Conservation (phyloP, 2,888 invertebrate genomes). For the Stratiomys singularior region DNA sequence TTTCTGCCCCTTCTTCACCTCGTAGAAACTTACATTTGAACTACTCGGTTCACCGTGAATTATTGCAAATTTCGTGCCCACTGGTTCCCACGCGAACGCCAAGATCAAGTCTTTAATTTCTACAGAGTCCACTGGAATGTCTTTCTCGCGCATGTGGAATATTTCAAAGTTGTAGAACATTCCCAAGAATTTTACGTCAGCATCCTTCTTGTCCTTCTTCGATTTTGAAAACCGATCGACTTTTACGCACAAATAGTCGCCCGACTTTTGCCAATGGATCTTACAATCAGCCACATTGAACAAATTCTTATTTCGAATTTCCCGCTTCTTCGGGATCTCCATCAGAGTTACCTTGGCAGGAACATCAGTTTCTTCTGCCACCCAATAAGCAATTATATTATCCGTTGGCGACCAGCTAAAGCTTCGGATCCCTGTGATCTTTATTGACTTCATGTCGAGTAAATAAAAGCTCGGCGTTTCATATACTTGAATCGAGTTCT, state of each 20-base stretch:
- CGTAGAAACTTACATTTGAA: conserved; percentile 92
- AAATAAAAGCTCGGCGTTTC: conserved; percentile 96
- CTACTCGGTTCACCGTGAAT: conserved; percentile 89
- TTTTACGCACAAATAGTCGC: conserved; percentile 97
- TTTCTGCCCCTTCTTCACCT: conserved; percentile 89
- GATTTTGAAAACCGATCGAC: conserved; percentile 88
- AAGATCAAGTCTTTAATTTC: conserved; percentile 94
- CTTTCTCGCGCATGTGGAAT: conserved; percentile 97
- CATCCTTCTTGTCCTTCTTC: conserved; percentile 92
- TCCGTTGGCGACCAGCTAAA: conserved; percentile 99
- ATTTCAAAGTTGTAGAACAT: conserved; percentile 99
- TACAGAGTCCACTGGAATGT: conserved; percentile 96
- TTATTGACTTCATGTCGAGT: conserved; percentile 93
- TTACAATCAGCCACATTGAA: conserved; percentile 99
- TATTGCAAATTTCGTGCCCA: conserved; percentile 95
- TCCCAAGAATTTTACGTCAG: conserved; percentile 93
- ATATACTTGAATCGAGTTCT: conserved; percentile 89
- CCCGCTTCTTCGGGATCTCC: conserved; percentile 89
- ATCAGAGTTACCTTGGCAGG: conserved; percentile 94
- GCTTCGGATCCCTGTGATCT: conserved; percentile 88
- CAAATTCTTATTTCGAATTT: conserved; percentile 91
- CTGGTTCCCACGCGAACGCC: conserved; percentile 98
- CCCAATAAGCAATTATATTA: conserved; percentile 97
- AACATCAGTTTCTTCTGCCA: conserved; percentile 95
- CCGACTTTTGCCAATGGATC: conserved; percentile 98